Evolutionary conservation across 2,888 invertebrate species (phyloP).

Genomic region (Lamellibrachia satsuma): DNA sequence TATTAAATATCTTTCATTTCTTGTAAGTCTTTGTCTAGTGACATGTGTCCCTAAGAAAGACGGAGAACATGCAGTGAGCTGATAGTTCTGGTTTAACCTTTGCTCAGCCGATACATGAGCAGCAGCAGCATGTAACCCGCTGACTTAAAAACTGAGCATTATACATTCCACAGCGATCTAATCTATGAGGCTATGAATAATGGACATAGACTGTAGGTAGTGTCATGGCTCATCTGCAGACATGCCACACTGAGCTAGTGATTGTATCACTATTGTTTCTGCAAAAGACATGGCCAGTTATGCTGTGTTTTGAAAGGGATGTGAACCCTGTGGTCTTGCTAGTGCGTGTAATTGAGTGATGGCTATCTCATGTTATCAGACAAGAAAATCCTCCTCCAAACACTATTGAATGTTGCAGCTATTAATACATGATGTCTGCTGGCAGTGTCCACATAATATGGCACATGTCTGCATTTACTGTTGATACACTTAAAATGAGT

Average conservation of each 20-base stretch:
- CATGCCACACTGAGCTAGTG: background rate
- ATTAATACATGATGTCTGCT: too few species aligned
- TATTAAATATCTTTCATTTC: background rate
- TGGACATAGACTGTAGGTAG: background rate
- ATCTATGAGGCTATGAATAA: too few species aligned
- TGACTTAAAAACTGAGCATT: background rate
- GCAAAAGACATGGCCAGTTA: background rate
- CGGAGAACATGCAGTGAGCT: background rate
- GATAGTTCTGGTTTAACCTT: background rate
- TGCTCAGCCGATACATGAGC: background rate
- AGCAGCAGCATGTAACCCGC: background rate
- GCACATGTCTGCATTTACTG: too few species aligned
- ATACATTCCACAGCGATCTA: background rate
- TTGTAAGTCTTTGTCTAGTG: background rate
- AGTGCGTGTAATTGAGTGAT: background rate
- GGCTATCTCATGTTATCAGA: background rate
- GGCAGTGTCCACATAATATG: too few species aligned
- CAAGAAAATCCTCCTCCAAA: background rate
- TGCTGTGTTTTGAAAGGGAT: background rate
- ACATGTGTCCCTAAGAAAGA: too few species aligned
- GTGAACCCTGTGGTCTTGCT: background rate
- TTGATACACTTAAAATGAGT: too few species aligned
- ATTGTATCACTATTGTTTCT: background rate
- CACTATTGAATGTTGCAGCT: background rate
- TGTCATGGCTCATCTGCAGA: background rate